Percentiles rank a stretch among this genome's conserved stretches.
Conservation (phyloP, 2,113 vertebrate species). For the Gila orcuttii region DNA sequence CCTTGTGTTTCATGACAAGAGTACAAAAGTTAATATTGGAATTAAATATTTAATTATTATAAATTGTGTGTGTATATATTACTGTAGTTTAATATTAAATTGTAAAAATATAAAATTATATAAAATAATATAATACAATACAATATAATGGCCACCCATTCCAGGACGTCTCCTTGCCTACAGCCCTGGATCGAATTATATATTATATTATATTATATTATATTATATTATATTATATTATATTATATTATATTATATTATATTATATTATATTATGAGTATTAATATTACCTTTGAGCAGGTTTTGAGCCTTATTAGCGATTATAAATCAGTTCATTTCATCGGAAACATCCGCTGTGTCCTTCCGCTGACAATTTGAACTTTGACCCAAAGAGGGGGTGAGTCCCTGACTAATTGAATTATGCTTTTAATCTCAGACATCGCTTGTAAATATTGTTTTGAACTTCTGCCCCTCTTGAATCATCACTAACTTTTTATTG, state of each 20-base stretch:
- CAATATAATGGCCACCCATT: too few relatives aligned
- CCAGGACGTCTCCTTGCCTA: too few relatives aligned
- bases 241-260: not conserved
- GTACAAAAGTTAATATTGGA: not conserved
- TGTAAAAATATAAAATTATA: too few relatives aligned
- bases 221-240: not conserved
- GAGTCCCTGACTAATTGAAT: constrained; percentile 88
- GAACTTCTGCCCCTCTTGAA: constrained; percentile 75
- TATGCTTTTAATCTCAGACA: constrained; percentile 80
- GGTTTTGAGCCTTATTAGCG: not conserved
- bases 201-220: not conserved
- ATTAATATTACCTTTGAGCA: not conserved
- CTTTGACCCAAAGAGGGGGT: constrained; percentile 79
- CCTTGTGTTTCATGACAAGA: too few relatives aligned
- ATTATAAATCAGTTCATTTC: not conserved
- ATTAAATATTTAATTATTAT: not conserved
- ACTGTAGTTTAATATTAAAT: not conserved
- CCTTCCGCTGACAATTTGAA: constrained; percentile 62
- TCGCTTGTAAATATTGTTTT: constrained; percentile 82
- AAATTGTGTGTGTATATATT: not conserved
- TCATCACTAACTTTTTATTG: constrained; percentile 69
- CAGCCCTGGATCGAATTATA: not conserved
- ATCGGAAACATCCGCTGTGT: not conserved
- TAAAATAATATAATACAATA: too few relatives aligned
- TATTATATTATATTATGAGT: not conserved